These are phyloP conservation scores for Thysanoteuthis rhombus DNA, from an alignment of 2,888 invertebrate species.

Conservation along the genomic window DNA sequence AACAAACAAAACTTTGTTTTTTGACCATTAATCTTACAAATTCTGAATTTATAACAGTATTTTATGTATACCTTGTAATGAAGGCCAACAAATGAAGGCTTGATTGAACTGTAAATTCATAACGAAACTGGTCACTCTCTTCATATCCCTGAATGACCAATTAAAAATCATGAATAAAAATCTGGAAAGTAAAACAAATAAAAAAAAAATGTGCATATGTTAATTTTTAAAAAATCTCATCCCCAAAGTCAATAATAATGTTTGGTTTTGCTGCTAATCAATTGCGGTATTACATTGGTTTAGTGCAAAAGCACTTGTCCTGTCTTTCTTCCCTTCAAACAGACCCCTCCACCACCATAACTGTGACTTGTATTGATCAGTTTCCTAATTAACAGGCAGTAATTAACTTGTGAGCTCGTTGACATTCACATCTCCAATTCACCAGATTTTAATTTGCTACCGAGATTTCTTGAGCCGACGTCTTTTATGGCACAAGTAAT, in stretches of 20 bases:
- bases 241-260: neutral
- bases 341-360: neutral
- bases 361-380: neutral
- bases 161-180: neutral
- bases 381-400: neutral
- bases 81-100: too few relatives aligned
- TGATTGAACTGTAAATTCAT: too few relatives aligned
- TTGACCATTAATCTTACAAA: too few relatives aligned
- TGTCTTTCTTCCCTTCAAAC: neutral
- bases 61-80: too few relatives aligned
- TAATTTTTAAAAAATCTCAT: neutral
- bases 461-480: neutral
- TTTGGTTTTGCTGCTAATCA: neutral
- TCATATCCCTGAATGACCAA: neutral
- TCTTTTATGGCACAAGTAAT: neutral
- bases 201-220: neutral
- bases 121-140: too few relatives aligned
- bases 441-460: constrained; percentile 12
- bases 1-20: too few relatives aligned
- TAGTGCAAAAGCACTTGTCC: neutral
- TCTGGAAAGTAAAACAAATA: neutral
- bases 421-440: neutral
- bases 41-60: too few relatives aligned
- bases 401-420: constrained; percentile 12
- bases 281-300: neutral